Evolutionary conservation across 2,888 invertebrate species (phyloP).

Genomic region (Coremacera marginata): DNA sequence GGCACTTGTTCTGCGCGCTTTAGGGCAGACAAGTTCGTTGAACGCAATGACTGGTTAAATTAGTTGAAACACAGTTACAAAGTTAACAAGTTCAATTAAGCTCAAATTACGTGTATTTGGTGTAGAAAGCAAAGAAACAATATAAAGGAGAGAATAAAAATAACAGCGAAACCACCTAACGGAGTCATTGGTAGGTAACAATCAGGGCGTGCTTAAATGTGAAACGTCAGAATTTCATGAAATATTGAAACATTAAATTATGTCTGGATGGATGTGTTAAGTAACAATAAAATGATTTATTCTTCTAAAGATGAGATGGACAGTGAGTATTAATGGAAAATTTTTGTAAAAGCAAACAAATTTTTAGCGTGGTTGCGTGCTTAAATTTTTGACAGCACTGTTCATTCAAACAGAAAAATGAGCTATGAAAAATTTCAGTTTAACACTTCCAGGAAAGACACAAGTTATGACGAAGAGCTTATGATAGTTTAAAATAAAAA

Average conservation of each 20-base stretch:
- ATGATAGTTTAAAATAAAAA: no score
- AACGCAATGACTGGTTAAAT: constrained; percentile 36
- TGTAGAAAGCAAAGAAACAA: neutral
- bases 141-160: neutral
- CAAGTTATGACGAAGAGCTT: no score
- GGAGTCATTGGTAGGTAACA: neutral
- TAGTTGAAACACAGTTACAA: constrained; percentile 28
- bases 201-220: no score
- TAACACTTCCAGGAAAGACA: no score
- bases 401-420: no score
- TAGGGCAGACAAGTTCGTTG: constrained; percentile 24
- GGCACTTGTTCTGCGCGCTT: neutral
- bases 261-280: neutral
- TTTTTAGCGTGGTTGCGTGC: no score
- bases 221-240: no score
- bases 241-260: neutral
- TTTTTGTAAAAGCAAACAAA: no score
- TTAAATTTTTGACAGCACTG: no score
- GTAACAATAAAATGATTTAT: neutral
- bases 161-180: neutral
- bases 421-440: no score
- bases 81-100: constrained; percentile 16
- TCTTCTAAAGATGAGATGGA: neutral
- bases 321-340: neutral
- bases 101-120: constrained; percentile 22